Percentiles rank a stretch among this genome's conserved stretches.
These are phyloP conservation scores for Eriosoma lanigerum DNA, from an alignment of 1,140 invertebrate species.

Conservation along the genomic window DNA sequence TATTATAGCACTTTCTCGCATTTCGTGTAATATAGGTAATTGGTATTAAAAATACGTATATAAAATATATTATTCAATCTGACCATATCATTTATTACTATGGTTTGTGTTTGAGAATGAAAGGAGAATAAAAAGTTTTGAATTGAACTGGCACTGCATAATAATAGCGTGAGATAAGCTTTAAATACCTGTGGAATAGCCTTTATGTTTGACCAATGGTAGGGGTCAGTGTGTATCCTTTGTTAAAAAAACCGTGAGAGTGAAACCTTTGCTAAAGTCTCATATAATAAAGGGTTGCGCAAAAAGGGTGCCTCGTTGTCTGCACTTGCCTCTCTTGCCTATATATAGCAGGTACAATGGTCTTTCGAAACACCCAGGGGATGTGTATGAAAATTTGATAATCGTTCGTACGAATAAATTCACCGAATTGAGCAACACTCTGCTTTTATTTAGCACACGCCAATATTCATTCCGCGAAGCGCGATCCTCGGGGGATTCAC, in stretches of 20 bases:
- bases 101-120: neutral
- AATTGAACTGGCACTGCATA: constrained; percentile 1
- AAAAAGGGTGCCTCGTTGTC: constrained; percentile 28
- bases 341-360: constrained; percentile 31
- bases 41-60: neutral
- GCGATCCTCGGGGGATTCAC: constrained; percentile 26
- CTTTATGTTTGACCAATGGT: constrained; percentile 27
- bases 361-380: constrained; percentile 24
- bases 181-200: constrained; percentile 13
- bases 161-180: constrained; percentile 38
- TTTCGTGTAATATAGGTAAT: neutral
- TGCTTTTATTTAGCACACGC: constrained; percentile 41
- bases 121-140: neutral
- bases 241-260: constrained; percentile 42
- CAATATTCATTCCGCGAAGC: constrained; percentile 29
- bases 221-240: constrained; percentile 21
- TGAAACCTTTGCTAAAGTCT: constrained; percentile 47
- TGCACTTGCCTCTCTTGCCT: constrained; percentile 44
- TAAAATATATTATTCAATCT: no score
- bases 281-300: constrained; percentile 40
- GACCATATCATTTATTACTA: neutral
- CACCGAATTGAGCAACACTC: constrained; percentile 37
- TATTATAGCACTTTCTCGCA: constrained; percentile 32
- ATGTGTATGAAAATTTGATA: constrained; percentile 34
- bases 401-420: constrained; percentile 32